These are phyloP conservation scores for Heterohyrax brucei DNA, from an alignment of 2,797 vertebrate genomes.

Conservation along the genomic window DNA sequence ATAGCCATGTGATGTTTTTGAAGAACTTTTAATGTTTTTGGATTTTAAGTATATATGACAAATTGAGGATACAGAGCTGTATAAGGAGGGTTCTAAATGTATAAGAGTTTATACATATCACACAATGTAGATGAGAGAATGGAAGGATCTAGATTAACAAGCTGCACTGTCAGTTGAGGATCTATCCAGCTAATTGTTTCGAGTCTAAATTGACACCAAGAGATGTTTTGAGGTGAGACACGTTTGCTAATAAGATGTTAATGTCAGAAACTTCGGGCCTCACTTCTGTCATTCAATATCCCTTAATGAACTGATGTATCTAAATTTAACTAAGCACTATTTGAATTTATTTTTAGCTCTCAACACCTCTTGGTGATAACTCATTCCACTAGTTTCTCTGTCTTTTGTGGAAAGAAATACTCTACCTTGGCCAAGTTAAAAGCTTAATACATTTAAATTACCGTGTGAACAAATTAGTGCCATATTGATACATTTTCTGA, in stretches of 20 bases:
- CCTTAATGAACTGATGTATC: not conserved
- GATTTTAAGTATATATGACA: slow-evolving; percentile 41
- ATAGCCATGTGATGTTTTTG: slow-evolving; percentile 15
- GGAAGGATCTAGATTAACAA: not conserved
- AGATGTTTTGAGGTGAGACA: slow-evolving; percentile 10
- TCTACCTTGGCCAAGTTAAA: slow-evolving; percentile 31
- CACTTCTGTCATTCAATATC: not conserved
- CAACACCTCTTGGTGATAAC: not conserved
- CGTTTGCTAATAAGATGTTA: slow-evolving; percentile 13
- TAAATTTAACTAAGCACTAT: not conserved
- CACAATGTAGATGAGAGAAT: not conserved
- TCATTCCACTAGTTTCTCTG: slow-evolving; percentile 42
- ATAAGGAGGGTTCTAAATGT: slow-evolving; percentile 39
- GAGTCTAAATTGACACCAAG: not conserved
- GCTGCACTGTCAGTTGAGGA: not conserved
- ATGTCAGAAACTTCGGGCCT: slow-evolving; percentile 41
- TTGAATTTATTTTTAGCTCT: slow-evolving; percentile 27
- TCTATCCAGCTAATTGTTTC: not conserved
- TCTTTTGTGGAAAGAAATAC: not conserved
- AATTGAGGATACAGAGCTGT: slow-evolving; percentile 16
- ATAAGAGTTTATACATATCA: not conserved
- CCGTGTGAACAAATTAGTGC: slow-evolving; percentile 10
- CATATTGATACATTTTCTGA: not conserved
- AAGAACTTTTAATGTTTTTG: slow-evolving; percentile 14
- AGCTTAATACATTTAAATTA: not conserved